Conservation (phyloP, 2,113 vertebrate species). For the Hypanus sabinus region DNA sequence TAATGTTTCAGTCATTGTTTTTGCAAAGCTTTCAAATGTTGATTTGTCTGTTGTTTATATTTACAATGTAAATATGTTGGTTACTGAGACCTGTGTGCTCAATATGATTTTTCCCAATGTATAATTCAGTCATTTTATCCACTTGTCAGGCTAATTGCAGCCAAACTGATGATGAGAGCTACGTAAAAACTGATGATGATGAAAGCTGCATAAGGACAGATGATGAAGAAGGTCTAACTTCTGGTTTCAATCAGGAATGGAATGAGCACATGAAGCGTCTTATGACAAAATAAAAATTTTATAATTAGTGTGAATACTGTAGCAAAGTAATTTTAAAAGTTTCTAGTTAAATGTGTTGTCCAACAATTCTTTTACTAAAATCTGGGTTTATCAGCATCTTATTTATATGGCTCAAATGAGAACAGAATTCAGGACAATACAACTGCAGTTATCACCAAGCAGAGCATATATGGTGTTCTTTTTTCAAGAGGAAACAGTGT, state of each 20-base stretch:
- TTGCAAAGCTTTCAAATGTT: background rate
- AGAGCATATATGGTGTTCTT: slow-evolving; percentile 41
- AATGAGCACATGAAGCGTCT: slow-evolving; percentile 55
- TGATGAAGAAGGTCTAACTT: slow-evolving; percentile 36
- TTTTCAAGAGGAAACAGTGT: slow-evolving; percentile 45
- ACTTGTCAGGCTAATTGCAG: slow-evolving; percentile 62
- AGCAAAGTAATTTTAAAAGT: slow-evolving; percentile 65
- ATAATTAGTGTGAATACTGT: slow-evolving; percentile 57
- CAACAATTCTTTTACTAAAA: slow-evolving; percentile 56
- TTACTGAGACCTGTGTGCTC: background rate
- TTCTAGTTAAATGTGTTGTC: slow-evolving; percentile 65
- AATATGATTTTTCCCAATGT: background rate
- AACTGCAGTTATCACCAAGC: slow-evolving; percentile 9
- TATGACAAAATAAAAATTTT: slow-evolving; percentile 50
- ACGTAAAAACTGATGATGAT: slow-evolving; percentile 55
- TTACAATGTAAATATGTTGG: background rate
- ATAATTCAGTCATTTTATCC: slow-evolving; percentile 16
- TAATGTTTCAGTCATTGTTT: background rate
- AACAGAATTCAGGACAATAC: slow-evolving; percentile 45
- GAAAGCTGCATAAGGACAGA: slow-evolving; percentile 47
- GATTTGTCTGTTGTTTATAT: background rate
- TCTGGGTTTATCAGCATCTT: slow-evolving; percentile 50
- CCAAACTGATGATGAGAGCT: slow-evolving; percentile 61
- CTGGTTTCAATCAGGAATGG: slow-evolving; percentile 51
- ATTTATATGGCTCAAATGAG: slow-evolving; percentile 56